Evolutionary conservation across 1,140 invertebrate genomes (phyloP).

Genomic region (Brachionus koreanus): DNA sequence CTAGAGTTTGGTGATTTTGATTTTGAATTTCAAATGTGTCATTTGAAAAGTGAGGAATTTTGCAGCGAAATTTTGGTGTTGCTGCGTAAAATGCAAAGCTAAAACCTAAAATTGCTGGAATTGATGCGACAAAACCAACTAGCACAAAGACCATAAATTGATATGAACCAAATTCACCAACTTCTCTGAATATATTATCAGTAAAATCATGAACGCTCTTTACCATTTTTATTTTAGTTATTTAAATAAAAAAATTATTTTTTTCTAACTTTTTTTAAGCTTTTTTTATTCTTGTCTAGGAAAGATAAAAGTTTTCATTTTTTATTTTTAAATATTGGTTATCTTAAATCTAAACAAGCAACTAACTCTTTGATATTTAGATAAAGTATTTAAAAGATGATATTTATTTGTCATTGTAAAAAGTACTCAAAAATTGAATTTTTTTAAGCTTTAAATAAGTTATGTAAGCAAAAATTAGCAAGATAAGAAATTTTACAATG

Average conservation of each 20-base stretch:
- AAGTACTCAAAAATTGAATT: no score
- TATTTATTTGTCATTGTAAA: no score
- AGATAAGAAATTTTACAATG: no score
- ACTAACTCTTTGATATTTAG: neutral
- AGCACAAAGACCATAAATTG: neutral
- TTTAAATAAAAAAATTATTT: neutral
- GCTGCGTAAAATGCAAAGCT: neutral
- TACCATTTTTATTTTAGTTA: neutral
- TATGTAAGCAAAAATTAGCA: no score
- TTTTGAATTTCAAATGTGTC: conserved; percentile 25
- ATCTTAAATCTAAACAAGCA: neutral
- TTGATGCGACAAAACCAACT: neutral
- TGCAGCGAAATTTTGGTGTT: neutral
- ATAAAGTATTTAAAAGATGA: neutral
- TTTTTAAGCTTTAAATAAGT: no score
- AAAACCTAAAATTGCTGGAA: neutral
- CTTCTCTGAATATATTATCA: neutral
- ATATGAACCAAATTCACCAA: neutral
- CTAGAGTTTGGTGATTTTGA: neutral
- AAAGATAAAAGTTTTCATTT: neutral
- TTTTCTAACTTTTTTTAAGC: neutral
- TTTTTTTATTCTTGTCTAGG: neutral
- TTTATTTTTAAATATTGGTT: neutral
- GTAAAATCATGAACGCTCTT: neutral
- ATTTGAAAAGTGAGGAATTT: neutral